A percentile compares a stretch with the other conserved stretches of the same genome.
Evolutionary conservation across 2,888 invertebrate genomes (phyloP).

Genomic region (Meloe dianella): DNA sequence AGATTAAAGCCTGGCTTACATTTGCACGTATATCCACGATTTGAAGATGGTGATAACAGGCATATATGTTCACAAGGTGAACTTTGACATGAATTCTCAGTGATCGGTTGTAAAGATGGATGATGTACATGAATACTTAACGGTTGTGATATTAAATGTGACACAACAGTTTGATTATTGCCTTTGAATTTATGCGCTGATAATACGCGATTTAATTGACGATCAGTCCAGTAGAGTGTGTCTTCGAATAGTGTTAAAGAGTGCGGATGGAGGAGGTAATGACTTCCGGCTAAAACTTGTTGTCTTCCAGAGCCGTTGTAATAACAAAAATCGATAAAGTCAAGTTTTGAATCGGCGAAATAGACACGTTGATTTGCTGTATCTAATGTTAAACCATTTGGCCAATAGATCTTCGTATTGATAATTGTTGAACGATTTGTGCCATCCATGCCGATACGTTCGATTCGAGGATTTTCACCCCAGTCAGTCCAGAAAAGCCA

Average conservation of each 20-base stretch:
- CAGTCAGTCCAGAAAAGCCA: slow-evolving; percentile 99
- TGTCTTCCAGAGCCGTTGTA: slow-evolving; percentile 92
- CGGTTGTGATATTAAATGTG: slow-evolving; percentile 93
- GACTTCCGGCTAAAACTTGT: slow-evolving; percentile 85
- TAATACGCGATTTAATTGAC: slow-evolving; percentile 87
- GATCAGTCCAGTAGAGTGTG: slow-evolving; percentile 95
- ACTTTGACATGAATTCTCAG: slow-evolving; percentile 77
- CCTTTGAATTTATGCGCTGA: slow-evolving; percentile 91
- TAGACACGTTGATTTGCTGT: slow-evolving; percentile 92
- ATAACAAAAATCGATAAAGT: slow-evolving; percentile 97
- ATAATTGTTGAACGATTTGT: slow-evolving; percentile 83
- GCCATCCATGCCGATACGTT: slow-evolving; percentile 96
- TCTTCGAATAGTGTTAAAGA: slow-evolving; percentile 95
- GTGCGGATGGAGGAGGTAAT: slow-evolving; percentile 95
- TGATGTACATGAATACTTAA: slow-evolving; percentile 95
- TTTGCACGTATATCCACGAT: slow-evolving; percentile 81
- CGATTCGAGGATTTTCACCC: slow-evolving; percentile 97
- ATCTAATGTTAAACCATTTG: slow-evolving; percentile 96
- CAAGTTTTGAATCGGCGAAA: slow-evolving; percentile 96
- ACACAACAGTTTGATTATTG: slow-evolving; percentile 89
- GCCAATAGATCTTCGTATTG: slow-evolving; percentile 96
- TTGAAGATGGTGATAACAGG: slow-evolving; percentile 78
- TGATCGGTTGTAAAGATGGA: slow-evolving; percentile 87
- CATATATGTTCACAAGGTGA: slow-evolving; percentile 89
- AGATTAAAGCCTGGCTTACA: slow-evolving; percentile 87